Percentiles rank a stretch among this genome's conserved stretches.
Evolutionary conservation across 2,797 vertebrate genomes (phyloP).

Genomic region (Artibeus jamaicensis): DNA sequence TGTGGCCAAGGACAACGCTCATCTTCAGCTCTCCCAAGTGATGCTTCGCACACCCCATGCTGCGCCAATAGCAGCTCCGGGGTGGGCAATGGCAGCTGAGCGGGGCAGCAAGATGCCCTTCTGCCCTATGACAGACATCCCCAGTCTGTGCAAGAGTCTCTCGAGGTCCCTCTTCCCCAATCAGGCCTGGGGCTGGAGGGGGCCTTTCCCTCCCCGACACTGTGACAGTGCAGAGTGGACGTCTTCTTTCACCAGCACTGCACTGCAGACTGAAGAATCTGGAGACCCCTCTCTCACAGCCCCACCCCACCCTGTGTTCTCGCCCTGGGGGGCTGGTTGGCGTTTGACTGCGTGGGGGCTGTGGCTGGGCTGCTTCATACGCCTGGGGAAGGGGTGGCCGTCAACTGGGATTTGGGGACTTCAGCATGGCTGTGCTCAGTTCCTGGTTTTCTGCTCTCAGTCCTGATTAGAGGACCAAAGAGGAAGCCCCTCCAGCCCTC

Average conservation of each 20-base stretch:
- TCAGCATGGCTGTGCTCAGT: too few species aligned
- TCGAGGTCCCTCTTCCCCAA: background rate
- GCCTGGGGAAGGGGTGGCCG: too few species aligned
- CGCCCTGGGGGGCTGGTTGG: background rate
- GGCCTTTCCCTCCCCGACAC: background rate
- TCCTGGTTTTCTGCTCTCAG: background rate
- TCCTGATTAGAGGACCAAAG: background rate
- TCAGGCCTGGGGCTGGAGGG: background rate
- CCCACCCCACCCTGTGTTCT: background rate
- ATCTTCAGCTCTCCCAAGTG: background rate
- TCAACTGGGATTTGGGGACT: background rate
- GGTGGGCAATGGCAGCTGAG: background rate
- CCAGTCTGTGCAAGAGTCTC: background rate
- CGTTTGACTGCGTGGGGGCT: background rate
- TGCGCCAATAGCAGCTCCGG: too few species aligned
- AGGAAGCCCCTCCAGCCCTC: background rate
- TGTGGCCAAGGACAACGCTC: background rate
- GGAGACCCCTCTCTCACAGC: background rate
- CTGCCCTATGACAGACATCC: background rate
- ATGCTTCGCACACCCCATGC: background rate
- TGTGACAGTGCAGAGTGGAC: background rate
- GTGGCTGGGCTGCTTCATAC: background rate
- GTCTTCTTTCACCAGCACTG: background rate
- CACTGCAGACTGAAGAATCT: background rate
- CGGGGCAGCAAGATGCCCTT: fast-evolving